A percentile compares a stretch with the other conserved stretches of the same genome.
Evolutionary conservation across 2,888 invertebrate genomes (phyloP).

Genomic region (Gisinianus flammeolus): DNA sequence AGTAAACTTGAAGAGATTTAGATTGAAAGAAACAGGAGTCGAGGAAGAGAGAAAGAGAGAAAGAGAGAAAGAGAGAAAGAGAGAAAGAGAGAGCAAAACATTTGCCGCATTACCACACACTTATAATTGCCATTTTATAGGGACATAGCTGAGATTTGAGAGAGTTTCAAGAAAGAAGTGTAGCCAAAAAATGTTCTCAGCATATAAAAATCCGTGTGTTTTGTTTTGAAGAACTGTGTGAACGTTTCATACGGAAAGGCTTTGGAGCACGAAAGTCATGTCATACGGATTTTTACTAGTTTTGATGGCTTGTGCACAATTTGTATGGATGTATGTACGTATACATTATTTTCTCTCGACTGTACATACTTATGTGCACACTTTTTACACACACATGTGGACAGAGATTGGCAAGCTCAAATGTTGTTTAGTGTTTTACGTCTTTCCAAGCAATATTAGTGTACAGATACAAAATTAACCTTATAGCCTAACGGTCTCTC

Average conservation of each 20-base stretch:
- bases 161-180: neutral
- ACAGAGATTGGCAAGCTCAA: no score
- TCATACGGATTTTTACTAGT: no score
- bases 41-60: neutral
- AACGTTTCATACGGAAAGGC: no score
- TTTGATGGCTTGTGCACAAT: no score
- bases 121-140: conserved; percentile 36
- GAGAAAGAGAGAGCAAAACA: conserved; percentile 12
- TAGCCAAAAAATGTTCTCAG: neutral
- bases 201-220: conserved; percentile 8
- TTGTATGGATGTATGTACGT: no score
- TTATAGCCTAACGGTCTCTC: neutral
- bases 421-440: neutral
- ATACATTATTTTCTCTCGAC: no score
- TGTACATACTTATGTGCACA: no score
- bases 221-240: neutral
- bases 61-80: neutral
- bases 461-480: neutral
- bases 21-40: neutral
- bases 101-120: conserved; percentile 35
- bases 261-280: no score
- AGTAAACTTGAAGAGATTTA: neutral
- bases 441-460: neutral
- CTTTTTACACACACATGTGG: no score
- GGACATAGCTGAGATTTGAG: neutral